Conservation (phyloP, 2,888 invertebrate species). For the Chymomyza caudatula region DNA sequence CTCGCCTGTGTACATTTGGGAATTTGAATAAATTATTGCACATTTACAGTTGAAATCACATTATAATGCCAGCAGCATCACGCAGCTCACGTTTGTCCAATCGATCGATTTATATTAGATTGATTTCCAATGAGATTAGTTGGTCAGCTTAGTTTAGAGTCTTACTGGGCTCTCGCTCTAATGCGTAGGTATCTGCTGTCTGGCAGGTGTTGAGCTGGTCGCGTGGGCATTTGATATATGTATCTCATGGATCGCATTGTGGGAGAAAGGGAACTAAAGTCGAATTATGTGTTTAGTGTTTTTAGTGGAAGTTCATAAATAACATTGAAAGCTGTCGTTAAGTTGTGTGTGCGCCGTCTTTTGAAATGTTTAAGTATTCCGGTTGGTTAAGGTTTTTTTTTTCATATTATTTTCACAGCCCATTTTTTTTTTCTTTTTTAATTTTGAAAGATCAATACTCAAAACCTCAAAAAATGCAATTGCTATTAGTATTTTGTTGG, state of each 20-base stretch:
- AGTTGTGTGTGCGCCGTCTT: background rate
- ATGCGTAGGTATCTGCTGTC: slow-evolving; percentile 7
- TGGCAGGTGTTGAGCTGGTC: slow-evolving; percentile 54
- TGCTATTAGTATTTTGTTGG: too few relatives aligned
- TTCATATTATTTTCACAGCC: too few relatives aligned
- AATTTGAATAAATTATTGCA: slow-evolving; percentile 71
- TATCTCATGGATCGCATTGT: background rate
- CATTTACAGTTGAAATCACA: slow-evolving; percentile 69
- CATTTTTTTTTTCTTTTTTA: too few relatives aligned
- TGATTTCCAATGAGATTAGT: slow-evolving; percentile 70
- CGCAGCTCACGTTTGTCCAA: slow-evolving; percentile 55
- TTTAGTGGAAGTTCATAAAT: slow-evolving; percentile 58
- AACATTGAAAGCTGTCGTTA: slow-evolving; percentile 40
- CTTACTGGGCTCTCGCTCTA: background rate
- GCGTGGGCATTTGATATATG: slow-evolving; percentile 46
- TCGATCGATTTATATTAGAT: slow-evolving; percentile 66
- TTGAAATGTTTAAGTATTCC: background rate
- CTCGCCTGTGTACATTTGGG: slow-evolving; percentile 48
- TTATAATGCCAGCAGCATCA: slow-evolving; percentile 58
- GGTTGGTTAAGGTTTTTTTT: background rate
- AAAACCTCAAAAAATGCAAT: too few relatives aligned
- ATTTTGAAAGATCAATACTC: too few relatives aligned
- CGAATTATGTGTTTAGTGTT: slow-evolving; percentile 17
- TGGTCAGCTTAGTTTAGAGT: slow-evolving; percentile 55
- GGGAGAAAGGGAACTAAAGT: background rate